phyloP scores from a whole-genome alignment of 2,888 invertebrate species.

The Acanthosepion pharaonis region DNA sequence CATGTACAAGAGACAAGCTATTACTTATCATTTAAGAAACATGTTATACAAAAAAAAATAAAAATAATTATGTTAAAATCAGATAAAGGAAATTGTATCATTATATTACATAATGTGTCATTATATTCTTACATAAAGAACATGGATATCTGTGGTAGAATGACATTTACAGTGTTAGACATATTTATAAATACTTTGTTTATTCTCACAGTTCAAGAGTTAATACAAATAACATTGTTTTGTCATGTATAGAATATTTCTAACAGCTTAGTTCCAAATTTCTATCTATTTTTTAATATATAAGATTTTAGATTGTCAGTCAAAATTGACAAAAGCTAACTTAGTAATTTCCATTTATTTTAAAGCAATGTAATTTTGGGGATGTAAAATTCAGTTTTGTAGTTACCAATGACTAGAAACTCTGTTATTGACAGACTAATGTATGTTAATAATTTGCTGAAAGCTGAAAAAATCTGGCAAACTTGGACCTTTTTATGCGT shows the following conservation, averaged over 20 bases:
- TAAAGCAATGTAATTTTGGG: neutral
- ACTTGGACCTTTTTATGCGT: too few species aligned
- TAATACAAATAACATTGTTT: neutral
- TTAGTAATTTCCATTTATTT: neutral
- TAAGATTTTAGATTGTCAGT: neutral
- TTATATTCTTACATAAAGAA: neutral
- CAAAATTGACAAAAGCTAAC: neutral
- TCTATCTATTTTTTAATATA: too few species aligned
- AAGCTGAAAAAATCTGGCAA: too few species aligned
- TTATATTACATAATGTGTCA: too few species aligned
- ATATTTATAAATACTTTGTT: neutral
- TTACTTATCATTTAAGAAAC: too few species aligned
- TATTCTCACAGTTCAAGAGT: neutral
- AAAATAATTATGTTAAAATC: too few species aligned
- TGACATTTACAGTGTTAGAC: rapidly evolving
- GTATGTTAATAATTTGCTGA: neutral
- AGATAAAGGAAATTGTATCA: too few species aligned
- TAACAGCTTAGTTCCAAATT: too few species aligned
- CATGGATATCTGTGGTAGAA: neutral
- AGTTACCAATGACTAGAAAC: neutral
- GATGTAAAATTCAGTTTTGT: neutral
- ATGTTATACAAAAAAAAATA: too few species aligned
- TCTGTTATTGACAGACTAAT: neutral
- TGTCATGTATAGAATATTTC: neutral
- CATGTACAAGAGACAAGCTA: too few species aligned